These are phyloP conservation scores for Calameuta pallipes DNA, from an alignment of 2,888 invertebrate species.

Conservation along the genomic window DNA sequence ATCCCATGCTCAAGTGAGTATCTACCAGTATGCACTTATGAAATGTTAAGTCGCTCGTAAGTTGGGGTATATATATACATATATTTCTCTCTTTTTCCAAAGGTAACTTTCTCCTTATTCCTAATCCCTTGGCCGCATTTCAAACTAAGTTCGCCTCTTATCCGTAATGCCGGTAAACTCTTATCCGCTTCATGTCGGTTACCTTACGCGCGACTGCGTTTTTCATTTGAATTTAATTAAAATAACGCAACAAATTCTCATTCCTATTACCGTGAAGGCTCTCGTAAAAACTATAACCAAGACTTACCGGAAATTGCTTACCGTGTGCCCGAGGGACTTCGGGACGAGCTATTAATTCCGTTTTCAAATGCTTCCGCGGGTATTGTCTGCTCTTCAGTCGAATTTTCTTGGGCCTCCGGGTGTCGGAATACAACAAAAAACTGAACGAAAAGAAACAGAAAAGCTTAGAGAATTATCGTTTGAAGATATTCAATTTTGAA, in stretches of 20 bases:
- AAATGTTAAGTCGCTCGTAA: background rate
- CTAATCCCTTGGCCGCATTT: background rate
- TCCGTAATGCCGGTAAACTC: conserved; percentile 18
- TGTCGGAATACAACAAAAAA: background rate
- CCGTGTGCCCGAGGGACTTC: conserved; percentile 18
- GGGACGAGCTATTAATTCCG: conserved; percentile 34
- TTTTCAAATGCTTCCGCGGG: conserved; percentile 7
- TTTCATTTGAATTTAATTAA: conserved; percentile 41
- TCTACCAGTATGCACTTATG: background rate
- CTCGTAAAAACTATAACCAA: conserved; percentile 33
- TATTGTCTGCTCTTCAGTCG: conserved; percentile 2
- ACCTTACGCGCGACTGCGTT: conserved; percentile 20
- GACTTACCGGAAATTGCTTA: conserved; percentile 36
- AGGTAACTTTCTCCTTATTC: background rate
- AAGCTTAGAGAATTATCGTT: background rate
- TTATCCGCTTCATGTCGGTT: conserved; percentile 26
- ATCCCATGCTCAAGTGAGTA: conserved; percentile 88
- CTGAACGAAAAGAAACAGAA: background rate
- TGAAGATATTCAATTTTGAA: background rate
- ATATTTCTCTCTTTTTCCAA: background rate
- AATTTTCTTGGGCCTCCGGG: background rate
- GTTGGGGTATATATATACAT: background rate
- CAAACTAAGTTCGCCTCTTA: background rate
- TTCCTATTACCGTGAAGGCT: conserved; percentile 38
- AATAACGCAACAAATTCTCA: conserved; percentile 44